A percentile compares a stretch with the other conserved stretches of the same genome.
phyloP scores from a whole-genome alignment of 2,797 vertebrate species.

The Morelia viridis region DNA sequence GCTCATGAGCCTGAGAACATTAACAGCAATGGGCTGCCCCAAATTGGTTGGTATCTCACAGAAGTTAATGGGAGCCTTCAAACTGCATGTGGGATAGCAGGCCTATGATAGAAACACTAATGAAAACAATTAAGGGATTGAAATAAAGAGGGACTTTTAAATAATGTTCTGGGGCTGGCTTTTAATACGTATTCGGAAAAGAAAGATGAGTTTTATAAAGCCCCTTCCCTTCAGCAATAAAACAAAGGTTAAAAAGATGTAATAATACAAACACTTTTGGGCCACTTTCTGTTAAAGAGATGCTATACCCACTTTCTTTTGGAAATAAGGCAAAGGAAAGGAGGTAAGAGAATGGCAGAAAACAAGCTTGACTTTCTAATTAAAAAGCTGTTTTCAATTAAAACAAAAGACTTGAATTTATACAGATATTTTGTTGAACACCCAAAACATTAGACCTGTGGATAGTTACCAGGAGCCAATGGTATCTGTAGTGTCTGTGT shows the following conservation, averaged over 20 bases:
- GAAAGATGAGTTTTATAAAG: neutral
- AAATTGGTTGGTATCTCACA: neutral
- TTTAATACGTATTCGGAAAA: slow-evolving; percentile 6
- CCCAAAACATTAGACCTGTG: slow-evolving; percentile 53
- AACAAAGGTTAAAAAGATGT: slow-evolving; percentile 42
- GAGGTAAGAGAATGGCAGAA: slow-evolving; percentile 44
- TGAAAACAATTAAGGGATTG: neutral
- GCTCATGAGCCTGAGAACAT: neutral
- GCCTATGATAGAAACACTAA: neutral
- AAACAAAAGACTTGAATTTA: slow-evolving; percentile 48
- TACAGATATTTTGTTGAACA: slow-evolving; percentile 50
- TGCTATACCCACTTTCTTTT: slow-evolving; percentile 41
- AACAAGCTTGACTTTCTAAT: slow-evolving; percentile 53
- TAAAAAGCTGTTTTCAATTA: neutral
- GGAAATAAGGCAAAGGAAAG: neutral
- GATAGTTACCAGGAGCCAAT: slow-evolving; percentile 31
- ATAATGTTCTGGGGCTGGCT: neutral
- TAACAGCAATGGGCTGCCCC: neutral
- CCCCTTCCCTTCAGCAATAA: slow-evolving; percentile 16
- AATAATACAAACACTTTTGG: slow-evolving; percentile 21
- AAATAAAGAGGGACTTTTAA: slow-evolving; percentile 19
- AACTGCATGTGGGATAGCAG: neutral
- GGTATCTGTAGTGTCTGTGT: neutral
- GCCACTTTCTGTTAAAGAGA: slow-evolving; percentile 35
- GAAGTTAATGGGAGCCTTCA: neutral